Percentiles rank a stretch among this genome's conserved stretches.
Evolutionary conservation across 2,797 vertebrate species (phyloP).

Genomic region (Danio jaintianensis): DNA sequence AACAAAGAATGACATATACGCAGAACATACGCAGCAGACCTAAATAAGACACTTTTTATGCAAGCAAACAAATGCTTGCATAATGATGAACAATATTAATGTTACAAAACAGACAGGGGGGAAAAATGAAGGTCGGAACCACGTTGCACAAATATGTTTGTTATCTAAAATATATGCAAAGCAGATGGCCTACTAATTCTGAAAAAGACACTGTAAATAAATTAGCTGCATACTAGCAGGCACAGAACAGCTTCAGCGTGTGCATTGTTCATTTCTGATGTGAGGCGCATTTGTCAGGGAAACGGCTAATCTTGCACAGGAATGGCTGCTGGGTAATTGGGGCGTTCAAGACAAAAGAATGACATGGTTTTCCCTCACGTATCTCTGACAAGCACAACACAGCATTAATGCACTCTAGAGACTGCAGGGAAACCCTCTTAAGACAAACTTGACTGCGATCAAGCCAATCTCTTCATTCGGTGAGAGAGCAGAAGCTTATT

Average conservation of each 20-base stretch:
- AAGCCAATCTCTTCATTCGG: not conserved
- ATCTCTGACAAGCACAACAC: conserved; percentile 41
- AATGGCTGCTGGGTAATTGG: conserved; percentile 58
- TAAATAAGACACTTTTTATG: conserved; percentile 13
- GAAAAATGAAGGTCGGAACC: conserved; percentile 27
- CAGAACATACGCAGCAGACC: conserved; percentile 3
- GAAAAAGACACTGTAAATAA: conserved; percentile 52
- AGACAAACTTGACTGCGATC: conserved; percentile 16
- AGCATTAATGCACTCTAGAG: conserved; percentile 41
- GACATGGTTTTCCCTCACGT: conserved; percentile 27
- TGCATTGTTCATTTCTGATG: conserved; percentile 42
- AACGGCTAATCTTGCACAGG: conserved; percentile 56
- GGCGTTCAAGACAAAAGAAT: conserved; percentile 44
- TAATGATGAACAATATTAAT: conserved; percentile 39
- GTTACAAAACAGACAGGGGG: conserved; percentile 46
- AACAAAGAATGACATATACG: not conserved
- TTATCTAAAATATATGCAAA: conserved; percentile 51
- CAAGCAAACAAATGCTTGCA: conserved; percentile 18
- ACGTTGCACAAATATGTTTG: conserved; percentile 30
- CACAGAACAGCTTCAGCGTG: conserved; percentile 16
- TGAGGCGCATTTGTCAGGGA: conserved; percentile 51
- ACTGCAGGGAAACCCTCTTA: conserved; percentile 25
- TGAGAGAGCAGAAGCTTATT: not conserved
- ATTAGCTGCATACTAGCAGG: conserved; percentile 39
- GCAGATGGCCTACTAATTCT: conserved; percentile 58